phyloP scores from a whole-genome alignment of 2,113 vertebrate genomes.

The Motacilla alba region DNA sequence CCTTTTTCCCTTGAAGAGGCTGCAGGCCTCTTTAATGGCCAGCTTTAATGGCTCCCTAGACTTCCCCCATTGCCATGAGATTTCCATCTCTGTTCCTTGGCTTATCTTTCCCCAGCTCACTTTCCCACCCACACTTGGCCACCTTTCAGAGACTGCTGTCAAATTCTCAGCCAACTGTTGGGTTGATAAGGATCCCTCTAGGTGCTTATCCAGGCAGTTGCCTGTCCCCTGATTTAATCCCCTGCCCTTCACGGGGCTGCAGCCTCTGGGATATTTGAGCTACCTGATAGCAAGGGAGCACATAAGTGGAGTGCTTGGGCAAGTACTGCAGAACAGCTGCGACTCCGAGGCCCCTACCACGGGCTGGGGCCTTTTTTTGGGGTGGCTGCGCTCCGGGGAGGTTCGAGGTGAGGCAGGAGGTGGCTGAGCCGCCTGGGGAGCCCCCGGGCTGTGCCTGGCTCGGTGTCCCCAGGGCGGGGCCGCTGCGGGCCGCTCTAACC shows the following conservation, averaged over 20 bases:
- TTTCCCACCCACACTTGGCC: background rate
- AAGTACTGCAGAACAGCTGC: slow-evolving; percentile 18
- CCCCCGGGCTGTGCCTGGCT: background rate
- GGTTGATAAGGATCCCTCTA: background rate
- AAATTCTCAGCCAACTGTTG: background rate
- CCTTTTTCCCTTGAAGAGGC: background rate
- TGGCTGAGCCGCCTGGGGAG: background rate
- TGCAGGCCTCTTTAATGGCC: too few species aligned
- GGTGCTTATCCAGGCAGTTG: background rate
- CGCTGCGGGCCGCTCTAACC: background rate
- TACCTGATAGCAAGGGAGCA: slow-evolving; percentile 16
- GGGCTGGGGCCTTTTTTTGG: background rate
- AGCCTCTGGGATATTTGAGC: slow-evolving; percentile 38
- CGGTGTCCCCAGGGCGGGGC: background rate
- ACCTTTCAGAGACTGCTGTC: slow-evolving; percentile 1
- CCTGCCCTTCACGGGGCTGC: slow-evolving; percentile 11
- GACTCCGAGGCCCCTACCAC: background rate
- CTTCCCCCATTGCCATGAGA: background rate
- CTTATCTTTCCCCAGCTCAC: background rate
- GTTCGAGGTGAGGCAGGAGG: background rate
- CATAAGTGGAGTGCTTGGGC: slow-evolving; percentile 16
- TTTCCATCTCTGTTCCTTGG: background rate
- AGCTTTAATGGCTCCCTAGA: background rate
- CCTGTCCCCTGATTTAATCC: background rate
- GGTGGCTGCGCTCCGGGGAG: background rate